Base-by-base conservation (phyloP, 2,113 vertebrate genomes). In the Synodontis membranacea region DNA sequence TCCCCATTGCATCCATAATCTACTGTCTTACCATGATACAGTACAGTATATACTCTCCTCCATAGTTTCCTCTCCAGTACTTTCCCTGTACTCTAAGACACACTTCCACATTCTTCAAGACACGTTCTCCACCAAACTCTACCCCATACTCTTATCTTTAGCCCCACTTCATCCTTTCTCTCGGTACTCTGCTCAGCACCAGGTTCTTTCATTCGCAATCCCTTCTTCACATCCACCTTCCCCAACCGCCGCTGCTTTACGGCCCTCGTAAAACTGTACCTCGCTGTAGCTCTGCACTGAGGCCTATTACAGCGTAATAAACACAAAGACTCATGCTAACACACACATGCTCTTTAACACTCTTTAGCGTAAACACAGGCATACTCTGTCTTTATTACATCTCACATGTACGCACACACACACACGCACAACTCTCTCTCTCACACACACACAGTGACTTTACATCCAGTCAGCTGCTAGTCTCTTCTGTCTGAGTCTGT, bases 281-380 rank as follows among this genome's bases (percentile, higher is more conserved):
- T 37, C 52, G 58, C 74, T 85, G 58, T 44, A 79, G 84, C 50
- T 79, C 58, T 42, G 76, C 84, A 85, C 42, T 39, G 74, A 76
- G 74, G 74, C 84, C 84, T 86, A 68, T 86, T 80, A 86, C n/a
- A 80, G 60, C 28, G 12, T 48, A 75, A 87, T 83, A 79, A 76
- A 87, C 86, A 84, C 81, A 84, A 50, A 84, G 70, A 44, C 58
- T 78, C 72, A 68, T 66, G 74, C 54, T 78, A 62, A 87, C 86
- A 79, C 68, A 54, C 82, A 84, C 81, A 87, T 75, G 46, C 56
- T 79, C 72, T 89, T 91, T 87, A 66, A 88, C 76, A 70, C 75
- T 80, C 87, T 80, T 72, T 75, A 79, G 78, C 64, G 76, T 80
- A 81, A 72, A 85, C 78, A 79, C 70, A 83, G 56, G 42, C 56